Evolutionary conservation across 2,797 vertebrate species (phyloP).

Genomic region (Rhincodon typus): DNA sequence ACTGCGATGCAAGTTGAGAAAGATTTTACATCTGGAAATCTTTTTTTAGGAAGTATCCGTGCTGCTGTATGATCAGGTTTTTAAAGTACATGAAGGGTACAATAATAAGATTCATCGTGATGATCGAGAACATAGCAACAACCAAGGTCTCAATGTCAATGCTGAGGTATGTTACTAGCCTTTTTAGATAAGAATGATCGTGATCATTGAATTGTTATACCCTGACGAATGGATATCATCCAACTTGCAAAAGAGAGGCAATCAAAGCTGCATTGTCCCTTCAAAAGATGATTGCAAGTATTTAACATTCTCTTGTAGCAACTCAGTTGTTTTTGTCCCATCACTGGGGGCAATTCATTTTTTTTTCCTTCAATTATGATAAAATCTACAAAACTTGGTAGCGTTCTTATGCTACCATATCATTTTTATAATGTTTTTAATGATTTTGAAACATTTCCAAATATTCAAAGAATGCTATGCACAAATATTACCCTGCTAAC

Average conservation of each 20-base stretch:
- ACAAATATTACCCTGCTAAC: background rate
- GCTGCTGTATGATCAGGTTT: slow-evolving; percentile 65
- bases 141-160: slow-evolving; percentile 61
- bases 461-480: background rate
- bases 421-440: background rate
- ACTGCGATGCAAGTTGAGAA: background rate
- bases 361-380: background rate
- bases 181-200: background rate
- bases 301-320: background rate
- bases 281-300: background rate
- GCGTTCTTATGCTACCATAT: background rate
- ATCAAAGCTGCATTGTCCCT: background rate
- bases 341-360: background rate
- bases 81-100: slow-evolving; percentile 59
- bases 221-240: background rate
- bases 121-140: slow-evolving; percentile 65
- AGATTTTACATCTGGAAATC: background rate
- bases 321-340: background rate
- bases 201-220: background rate
- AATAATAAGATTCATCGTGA: slow-evolving; percentile 64
- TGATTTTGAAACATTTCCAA: background rate
- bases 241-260: background rate
- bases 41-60: slow-evolving; percentile 54
- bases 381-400: background rate
- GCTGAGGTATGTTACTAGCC: slow-evolving; percentile 62